These are phyloP conservation scores for Tauraco erythrolophus DNA, from an alignment of 2,113 vertebrate genomes.

Conservation along the genomic window DNA sequence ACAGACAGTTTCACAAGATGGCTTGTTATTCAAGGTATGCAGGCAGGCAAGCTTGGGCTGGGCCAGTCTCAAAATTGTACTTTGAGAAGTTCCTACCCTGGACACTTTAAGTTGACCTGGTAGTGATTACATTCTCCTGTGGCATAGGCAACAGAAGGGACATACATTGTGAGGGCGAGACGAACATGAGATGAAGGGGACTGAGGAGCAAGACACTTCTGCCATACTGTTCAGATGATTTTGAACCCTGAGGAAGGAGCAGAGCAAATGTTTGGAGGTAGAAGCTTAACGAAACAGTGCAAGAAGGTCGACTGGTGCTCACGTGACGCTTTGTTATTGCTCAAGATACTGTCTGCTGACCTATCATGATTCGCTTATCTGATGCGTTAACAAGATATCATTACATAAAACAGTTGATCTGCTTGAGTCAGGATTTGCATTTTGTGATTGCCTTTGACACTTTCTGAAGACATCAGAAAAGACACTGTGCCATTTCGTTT, in stretches of 20 bases:
- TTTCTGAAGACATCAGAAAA: background rate
- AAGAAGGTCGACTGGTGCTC: background rate
- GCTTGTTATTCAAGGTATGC: background rate
- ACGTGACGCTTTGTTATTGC: background rate
- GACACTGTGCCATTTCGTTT: background rate
- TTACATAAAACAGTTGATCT: background rate
- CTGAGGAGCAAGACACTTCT: background rate
- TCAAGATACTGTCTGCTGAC: background rate
- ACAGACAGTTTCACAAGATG: background rate
- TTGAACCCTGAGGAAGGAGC: background rate
- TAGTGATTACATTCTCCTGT: background rate
- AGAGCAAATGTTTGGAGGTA: background rate
- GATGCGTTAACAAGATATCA: background rate
- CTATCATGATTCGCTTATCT: background rate
- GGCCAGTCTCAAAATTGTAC: background rate
- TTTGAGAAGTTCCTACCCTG: background rate
- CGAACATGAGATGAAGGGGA: fast-evolving
- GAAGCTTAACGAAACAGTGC: background rate
- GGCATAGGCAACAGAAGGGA: background rate
- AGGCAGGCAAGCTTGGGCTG: background rate
- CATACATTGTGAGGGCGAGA: fast-evolving
- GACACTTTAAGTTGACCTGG: background rate
- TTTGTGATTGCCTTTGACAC: background rate
- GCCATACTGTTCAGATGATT: fast-evolving
- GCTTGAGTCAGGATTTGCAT: background rate